Base-by-base conservation (phyloP, 2,113 vertebrate genomes). In the Ameiurus melas region DNA sequence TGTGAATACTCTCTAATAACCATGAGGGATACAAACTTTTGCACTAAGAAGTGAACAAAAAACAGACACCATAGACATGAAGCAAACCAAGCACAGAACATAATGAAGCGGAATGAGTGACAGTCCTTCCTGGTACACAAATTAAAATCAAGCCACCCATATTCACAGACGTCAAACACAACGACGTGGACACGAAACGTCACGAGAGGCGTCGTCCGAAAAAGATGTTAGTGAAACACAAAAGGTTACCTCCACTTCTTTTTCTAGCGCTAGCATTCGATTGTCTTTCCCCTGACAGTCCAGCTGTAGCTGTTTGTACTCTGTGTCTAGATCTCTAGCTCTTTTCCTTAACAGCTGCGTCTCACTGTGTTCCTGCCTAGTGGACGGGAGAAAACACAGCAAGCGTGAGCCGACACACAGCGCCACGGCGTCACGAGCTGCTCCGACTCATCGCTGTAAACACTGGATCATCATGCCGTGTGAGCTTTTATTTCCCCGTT, bases 241-340 rank as follows among this genome's bases (percentile, higher is more conserved):
- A 27, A 27, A 33, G 20, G 88, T 91, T 93, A 96, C 96, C 96
- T 96, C 96, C 90, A 96, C 92, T 92, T 96, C 95, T 90, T 93
- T 94, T 92, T 96, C 95, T 94, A 96, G 94, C 89, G 95, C 93
- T 93, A 95, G 83, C 92, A 95, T 92, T 85, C 92, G 94, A 90
- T 94, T 93, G 90, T 96, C 95, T 95, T 95, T 96, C 90, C 93
- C 94, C 94, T 96, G 95, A 94, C 66, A 92, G 92, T 96, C 95
- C 94, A 95, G 93, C 92, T 96, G 96, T 70, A 96, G 95, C 93
- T 96, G 96, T 94, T 95, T 96, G 93, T 94, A 96, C 89, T 96
- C 96, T 93, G 94, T 93, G 90, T 96, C 96, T 92, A 96, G 94
- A 92, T 96, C 96, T 95, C 95, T 96, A 88, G 95, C 95, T 92